A percentile compares a stretch with the other conserved stretches of the same genome.
phyloP scores from a whole-genome alignment of 53 echinoderm and acorn worm genomes.

The Henricia sp. region DNA sequence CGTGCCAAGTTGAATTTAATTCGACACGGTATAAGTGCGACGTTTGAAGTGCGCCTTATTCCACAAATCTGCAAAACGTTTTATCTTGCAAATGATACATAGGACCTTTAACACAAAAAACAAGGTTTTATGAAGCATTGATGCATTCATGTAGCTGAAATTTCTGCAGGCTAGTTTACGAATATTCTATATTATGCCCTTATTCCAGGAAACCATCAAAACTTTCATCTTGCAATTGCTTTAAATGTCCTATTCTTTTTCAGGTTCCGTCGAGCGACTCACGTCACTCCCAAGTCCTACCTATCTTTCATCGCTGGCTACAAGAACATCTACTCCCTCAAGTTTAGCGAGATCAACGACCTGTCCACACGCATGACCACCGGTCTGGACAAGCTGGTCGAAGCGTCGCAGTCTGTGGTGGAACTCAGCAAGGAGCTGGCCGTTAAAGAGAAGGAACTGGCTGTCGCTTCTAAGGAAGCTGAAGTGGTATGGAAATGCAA shows the following conservation, averaged over 20 bases:
- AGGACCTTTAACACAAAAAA: too few relatives aligned
- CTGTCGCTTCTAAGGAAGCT: conserved; percentile 89
- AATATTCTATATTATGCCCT: too few relatives aligned
- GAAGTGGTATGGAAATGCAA: conserved; percentile 71
- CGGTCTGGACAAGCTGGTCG: conserved; percentile 97
- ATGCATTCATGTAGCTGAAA: too few relatives aligned
- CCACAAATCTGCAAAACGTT: too few relatives aligned
- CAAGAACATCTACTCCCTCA: conserved; percentile 89
- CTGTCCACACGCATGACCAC: conserved; percentile 96
- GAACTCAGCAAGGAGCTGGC: conserved; percentile 85
- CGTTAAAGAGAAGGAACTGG: conserved; percentile 98
- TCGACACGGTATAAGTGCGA: too few relatives aligned
- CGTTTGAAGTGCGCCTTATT: too few relatives aligned
- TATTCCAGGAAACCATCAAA: too few relatives aligned
- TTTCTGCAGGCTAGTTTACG: too few relatives aligned
- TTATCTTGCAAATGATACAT: too few relatives aligned
- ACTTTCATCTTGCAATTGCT: too few relatives aligned
- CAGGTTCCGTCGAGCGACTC: conserved; percentile 98
- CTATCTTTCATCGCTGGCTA: conserved; percentile 99
- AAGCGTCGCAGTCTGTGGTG: conserved; percentile 90
- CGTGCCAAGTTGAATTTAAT: too few relatives aligned
- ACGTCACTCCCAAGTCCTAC: conserved; percentile 99
- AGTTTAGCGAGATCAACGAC: conserved; percentile 94
- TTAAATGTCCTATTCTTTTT: neutral
- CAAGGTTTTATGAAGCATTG: too few relatives aligned